Evolutionary conservation across 2,113 vertebrate species (phyloP), one percentile per base, ranked within the genome.

Genomic region (Rhipidura dahli): DNA sequence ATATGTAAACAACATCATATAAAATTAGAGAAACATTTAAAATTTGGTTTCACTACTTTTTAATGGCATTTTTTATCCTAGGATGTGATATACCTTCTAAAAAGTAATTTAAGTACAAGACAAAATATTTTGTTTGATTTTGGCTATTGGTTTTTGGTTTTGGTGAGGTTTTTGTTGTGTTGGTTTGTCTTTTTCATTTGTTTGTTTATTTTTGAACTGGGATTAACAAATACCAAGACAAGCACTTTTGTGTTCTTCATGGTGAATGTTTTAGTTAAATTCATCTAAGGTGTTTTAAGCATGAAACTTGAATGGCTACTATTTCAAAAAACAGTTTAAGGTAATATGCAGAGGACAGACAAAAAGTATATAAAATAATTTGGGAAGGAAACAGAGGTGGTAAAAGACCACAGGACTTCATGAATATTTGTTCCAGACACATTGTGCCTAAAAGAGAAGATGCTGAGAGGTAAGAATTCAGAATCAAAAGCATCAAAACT

Each of bases 21-120:
- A 53, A 66, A n/a, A 47, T 13, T 15, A 28, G 9, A 76, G 23
- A 75, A 87, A 61, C 6, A 35, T 19, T 33, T 47, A n/a, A 11
- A 63, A 15, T 39, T 40, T 40, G 7, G 1, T 11, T 93, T 64
- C 27, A 44, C 3, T 42, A 2, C 26, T 80, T 83, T 15, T 61
- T 53, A 75, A 49, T 20, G 6, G 23, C 0, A 0, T 19, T 24
- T 49, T 49, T 15, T 68, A 13, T 12, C 13, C 26, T 60, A 16
- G 78, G 13, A 33, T 0, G 1, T 35, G 4, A 57, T 11, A 63
- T 39, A 9, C 5, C 39, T 69, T 53, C 28, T 33, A 57, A 64
- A 77, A 63, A 40, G 15, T 8, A 0, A 1, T 21, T 2, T n/a
- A 56, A 69, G 5, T 31, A 49, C 11, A 83, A 68, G 5, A 70